Evolutionary conservation across 2,113 vertebrate species (phyloP).

Genomic region (Oryzias celebensis): DNA sequence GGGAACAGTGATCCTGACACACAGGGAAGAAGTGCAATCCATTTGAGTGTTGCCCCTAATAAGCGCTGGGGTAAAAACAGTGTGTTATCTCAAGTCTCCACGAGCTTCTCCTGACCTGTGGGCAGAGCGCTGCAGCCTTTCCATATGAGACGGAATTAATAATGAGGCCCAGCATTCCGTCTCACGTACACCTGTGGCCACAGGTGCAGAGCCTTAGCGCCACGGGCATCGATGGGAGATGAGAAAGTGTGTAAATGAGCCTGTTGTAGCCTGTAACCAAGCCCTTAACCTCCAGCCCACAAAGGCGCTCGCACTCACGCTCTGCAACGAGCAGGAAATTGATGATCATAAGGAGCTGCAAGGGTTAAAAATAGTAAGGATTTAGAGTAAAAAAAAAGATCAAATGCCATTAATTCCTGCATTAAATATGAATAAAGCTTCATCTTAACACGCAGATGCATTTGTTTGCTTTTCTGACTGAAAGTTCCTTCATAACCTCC

Average conservation of each 20-base stretch:
- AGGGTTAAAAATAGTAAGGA: conserved; percentile 24
- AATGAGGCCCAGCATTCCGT: conserved; percentile 34
- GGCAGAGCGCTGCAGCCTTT: neutral
- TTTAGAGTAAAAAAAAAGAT: conserved; percentile 13
- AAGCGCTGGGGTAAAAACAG: too few species aligned
- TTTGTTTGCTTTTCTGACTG: neutral
- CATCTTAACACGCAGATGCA: too few species aligned
- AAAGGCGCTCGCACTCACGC: conserved; percentile 19
- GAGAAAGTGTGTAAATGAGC: conserved; percentile 57
- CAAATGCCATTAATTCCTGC: conserved; percentile 47
- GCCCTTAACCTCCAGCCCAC: conserved; percentile 51
- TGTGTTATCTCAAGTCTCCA: neutral
- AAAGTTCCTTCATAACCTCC: conserved; percentile 23
- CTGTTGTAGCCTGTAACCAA: conserved; percentile 39
- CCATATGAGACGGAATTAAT: conserved; percentile 38
- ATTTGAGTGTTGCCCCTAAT: too few species aligned
- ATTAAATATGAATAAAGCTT: conserved; percentile 46
- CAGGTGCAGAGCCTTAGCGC: conserved; percentile 50
- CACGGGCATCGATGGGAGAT: conserved; percentile 40
- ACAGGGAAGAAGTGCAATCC: too few species aligned
- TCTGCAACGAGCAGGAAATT: conserved; percentile 41
- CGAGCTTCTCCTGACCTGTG: conserved; percentile 22
- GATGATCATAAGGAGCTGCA: conserved; percentile 26
- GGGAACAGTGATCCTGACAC: too few species aligned
- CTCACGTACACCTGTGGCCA: conserved; percentile 36